A percentile compares a stretch with the other conserved stretches of the same genome.
phyloP scores from a whole-genome alignment of 1,140 invertebrate species.

The Dryas iulia region DNA sequence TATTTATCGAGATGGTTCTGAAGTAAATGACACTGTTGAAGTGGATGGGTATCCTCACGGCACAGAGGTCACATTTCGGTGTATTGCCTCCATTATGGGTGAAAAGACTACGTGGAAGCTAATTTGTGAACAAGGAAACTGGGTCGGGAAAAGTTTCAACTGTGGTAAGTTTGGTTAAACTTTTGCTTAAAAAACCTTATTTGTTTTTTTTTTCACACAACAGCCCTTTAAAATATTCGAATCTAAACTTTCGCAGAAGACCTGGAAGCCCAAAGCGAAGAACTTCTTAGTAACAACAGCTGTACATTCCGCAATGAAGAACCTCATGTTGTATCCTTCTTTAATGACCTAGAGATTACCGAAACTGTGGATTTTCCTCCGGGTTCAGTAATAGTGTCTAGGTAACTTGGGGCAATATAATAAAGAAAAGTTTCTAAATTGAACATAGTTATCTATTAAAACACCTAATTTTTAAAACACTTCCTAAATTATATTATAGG shows the following conservation, averaged over 20 bases:
- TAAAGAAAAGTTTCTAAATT: too few relatives aligned
- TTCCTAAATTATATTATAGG: constrained; percentile 58
- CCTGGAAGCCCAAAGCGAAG: constrained; percentile 72
- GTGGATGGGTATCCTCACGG: constrained; percentile 85
- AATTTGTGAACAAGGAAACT: constrained; percentile 90
- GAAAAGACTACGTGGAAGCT: constrained; percentile 91
- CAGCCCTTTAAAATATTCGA: not conserved
- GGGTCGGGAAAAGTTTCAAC: constrained; percentile 88
- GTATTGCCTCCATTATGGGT: constrained; percentile 88
- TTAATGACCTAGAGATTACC: constrained; percentile 87
- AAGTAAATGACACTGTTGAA: constrained; percentile 63
- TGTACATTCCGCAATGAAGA: constrained; percentile 89
- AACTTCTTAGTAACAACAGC: constrained; percentile 83
- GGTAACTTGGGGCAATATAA: too few relatives aligned
- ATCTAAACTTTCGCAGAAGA: constrained; percentile 67
- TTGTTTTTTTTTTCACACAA: not conserved
- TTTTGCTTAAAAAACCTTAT: not conserved
- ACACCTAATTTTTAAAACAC: not conserved
- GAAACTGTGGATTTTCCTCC: constrained; percentile 90
- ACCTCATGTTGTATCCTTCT: constrained; percentile 89
- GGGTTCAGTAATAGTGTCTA: constrained; percentile 84
- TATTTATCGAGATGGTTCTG: constrained; percentile 83
- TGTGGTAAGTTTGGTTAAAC: constrained; percentile 75
- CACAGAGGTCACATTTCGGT: constrained; percentile 90
- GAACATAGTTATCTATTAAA: too few relatives aligned